Conservation (phyloP, 2,888 invertebrate species). For the Cataglyphis cursor region DNA sequence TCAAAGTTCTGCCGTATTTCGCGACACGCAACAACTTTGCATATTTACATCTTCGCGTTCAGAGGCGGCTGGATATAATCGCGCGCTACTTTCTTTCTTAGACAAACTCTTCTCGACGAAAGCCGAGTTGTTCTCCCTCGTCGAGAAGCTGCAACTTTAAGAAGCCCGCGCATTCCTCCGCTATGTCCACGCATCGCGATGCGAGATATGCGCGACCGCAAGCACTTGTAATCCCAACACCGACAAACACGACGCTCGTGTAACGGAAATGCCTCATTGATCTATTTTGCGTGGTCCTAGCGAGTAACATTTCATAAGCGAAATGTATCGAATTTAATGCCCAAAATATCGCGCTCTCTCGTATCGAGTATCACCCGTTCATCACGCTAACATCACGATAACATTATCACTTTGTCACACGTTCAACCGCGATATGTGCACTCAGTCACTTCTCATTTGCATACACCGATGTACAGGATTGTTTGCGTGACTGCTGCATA, state of each 20-base stretch:
- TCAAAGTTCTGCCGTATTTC: conserved; percentile 44
- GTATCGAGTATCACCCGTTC: neutral
- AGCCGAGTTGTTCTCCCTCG: neutral
- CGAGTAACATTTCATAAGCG: neutral
- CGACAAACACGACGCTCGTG: conserved; percentile 26
- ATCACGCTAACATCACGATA: too few relatives aligned
- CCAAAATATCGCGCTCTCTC: neutral
- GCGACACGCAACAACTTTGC: conserved; percentile 44
- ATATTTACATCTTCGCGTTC: conserved; percentile 38
- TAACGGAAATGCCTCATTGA: conserved; percentile 40
- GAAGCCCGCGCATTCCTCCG: conserved; percentile 17
- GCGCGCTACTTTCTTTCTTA: conserved; percentile 1
- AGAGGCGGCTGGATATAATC: conserved; percentile 30
- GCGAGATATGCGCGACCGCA: conserved; percentile 23
- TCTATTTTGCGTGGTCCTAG: conserved; percentile 31
- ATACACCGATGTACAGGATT: conserved; percentile 3
- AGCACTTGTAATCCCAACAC: conserved; percentile 33
- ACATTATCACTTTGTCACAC: conserved; percentile 19
- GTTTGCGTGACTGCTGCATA: conserved; percentile 30
- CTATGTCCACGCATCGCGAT: conserved; percentile 21
- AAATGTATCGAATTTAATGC: neutral
- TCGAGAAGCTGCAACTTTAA: conserved; percentile 35
- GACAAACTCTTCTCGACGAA: neutral
- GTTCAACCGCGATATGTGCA: neutral
- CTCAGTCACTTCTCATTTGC: neutral